Conservation (phyloP, 2,797 vertebrate species). For the Zenarchopterus dispar region DNA sequence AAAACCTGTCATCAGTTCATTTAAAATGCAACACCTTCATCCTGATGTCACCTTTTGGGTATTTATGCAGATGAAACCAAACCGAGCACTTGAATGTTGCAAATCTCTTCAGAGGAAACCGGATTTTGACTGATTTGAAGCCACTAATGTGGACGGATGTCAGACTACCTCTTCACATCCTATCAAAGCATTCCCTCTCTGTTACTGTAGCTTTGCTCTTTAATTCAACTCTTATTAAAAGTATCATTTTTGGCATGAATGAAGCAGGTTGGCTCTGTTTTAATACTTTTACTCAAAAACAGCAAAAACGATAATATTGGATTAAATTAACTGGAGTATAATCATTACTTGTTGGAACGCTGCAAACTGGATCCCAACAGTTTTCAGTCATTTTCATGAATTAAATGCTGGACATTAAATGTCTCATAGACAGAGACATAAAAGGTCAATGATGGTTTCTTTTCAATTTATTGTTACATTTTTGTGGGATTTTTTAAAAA, state of each 20-base stretch:
- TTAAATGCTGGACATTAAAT: no score
- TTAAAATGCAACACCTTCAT: no score
- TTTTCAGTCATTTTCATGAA: no score
- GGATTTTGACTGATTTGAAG: not conserved
- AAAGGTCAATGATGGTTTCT: no score
- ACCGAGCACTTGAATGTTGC: constrained; percentile 8
- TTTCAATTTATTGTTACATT: no score
- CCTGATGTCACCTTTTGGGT: not conserved
- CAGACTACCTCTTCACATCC: constrained; percentile 41
- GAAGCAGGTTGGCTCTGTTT: not conserved
- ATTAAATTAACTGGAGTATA: no score
- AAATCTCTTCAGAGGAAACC: no score
- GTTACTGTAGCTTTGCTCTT: constrained; percentile 14
- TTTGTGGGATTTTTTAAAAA: no score
- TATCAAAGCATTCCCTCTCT: constrained; percentile 11
- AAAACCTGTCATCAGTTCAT: not conserved
- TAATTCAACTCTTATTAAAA: not conserved
- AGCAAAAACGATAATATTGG: not conserved
- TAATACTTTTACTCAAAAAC: not conserved
- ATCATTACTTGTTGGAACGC: no score
- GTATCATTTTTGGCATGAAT: not conserved
- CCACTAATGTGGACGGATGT: constrained; percentile 23
- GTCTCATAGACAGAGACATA: no score
- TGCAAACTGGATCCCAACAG: no score
- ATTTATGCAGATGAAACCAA: constrained; percentile 21